Evolutionary conservation across 1,140 invertebrate species (phyloP).

Genomic region (Riptortus pedestris): DNA sequence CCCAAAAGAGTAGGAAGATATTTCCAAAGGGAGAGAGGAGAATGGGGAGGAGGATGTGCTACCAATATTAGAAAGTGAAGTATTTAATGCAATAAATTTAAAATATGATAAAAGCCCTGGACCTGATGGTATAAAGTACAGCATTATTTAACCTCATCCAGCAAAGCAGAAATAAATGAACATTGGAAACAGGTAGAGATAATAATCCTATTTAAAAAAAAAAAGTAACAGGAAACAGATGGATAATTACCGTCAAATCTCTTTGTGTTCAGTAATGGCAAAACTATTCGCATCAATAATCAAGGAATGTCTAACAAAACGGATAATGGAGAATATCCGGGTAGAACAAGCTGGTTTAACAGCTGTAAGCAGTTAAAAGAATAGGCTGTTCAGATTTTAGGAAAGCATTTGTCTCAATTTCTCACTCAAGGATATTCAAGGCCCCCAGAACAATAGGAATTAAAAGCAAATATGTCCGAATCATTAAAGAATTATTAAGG

Average conservation of each 20-base stretch:
- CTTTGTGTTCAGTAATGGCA: not conserved
- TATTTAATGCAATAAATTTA: not conserved
- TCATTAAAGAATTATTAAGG: too few relatives aligned
- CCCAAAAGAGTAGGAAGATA: not conserved
- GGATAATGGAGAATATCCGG: constrained; percentile 13
- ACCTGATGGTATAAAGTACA: not conserved
- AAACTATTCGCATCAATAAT: not conserved
- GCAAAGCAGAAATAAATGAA: too few relatives aligned
- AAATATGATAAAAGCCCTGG: not conserved
- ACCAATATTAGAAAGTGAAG: not conserved
- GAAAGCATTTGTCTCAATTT: not conserved
- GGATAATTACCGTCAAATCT: not conserved
- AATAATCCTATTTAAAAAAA: not conserved
- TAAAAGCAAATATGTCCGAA: too few relatives aligned
- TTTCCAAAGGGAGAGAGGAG: not conserved
- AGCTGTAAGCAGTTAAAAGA: constrained; percentile 30
- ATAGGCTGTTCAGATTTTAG: constrained; percentile 8
- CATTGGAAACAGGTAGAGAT: too few relatives aligned
- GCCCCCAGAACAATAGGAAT: not conserved
- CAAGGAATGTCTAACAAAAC: not conserved
- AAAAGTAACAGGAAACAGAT: not conserved
- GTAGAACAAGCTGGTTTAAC: too few relatives aligned
- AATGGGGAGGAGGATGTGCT: not conserved
- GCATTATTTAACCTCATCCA: not conserved
- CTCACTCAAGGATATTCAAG: not conserved